Evolutionary conservation across 2,797 vertebrate species (phyloP), one percentile per base, ranked within the genome.

Genomic region (Squalus acanthias): DNA sequence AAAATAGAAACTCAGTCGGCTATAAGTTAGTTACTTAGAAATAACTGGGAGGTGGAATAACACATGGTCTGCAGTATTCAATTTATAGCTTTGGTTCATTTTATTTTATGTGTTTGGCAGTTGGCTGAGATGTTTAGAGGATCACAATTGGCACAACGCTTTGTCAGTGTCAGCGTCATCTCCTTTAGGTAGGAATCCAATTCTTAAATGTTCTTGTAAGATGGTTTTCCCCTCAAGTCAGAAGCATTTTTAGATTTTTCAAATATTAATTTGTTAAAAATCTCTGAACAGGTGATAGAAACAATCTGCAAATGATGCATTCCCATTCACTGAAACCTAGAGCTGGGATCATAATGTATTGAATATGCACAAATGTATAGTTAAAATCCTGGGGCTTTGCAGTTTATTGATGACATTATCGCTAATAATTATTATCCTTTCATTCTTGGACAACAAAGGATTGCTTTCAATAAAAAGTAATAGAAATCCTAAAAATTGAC

Each of bases 121-220:
- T 57, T 95, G 94, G 26, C 69, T 33, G 69, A 95, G 39, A 76
- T 95, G 26, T 95, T 95, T 60, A 33, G 70, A 95, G 74, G 94
- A 53, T 95, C 94, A 33, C 70, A 74, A 53, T n/a, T 95, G 94
- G 70, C 50, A 76, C 94, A 95, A 53, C 70, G 29, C 12, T 53
- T 95, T 76, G 29, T 95, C 70, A 76, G 46, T 57, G 29, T 95
- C 94, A 95, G 60, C 26, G 29, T 76, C 50, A n/a, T 60, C 70
- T 33, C 94, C 70, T 95, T 95, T 60, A 95, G 94, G 94, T 95
- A 97, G 96, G 95, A 76, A 96, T 1, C 57, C 8, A 72, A 72
- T 70, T 70, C 39, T 72, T 13, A 53, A 76, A 82, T 46, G n/a
- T 82, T 82, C n/a, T 82, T n/a, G n/a, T 82, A 65, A 12, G 10